Evolutionary conservation across 1,140 invertebrate genomes (phyloP).

Genomic region (Drosophila equinoxialis): DNA sequence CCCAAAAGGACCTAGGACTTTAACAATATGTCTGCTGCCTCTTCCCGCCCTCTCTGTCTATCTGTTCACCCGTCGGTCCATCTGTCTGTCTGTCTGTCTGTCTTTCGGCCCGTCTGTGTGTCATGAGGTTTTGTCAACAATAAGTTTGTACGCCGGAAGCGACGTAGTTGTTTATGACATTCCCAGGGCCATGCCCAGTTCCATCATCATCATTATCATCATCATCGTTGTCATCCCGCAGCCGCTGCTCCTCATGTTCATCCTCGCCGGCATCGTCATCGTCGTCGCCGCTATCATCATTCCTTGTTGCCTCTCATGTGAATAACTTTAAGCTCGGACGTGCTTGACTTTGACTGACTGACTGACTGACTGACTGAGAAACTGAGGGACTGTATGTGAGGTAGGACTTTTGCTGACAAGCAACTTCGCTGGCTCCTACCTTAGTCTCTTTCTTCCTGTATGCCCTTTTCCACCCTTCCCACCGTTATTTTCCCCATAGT

Average conservation of each 20-base stretch:
- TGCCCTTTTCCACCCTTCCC: neutral
- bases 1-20: slow-evolving; percentile 44
- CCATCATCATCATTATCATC: slow-evolving; percentile 40
- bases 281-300: slow-evolving; percentile 41
- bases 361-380: slow-evolving; percentile 22
- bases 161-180: slow-evolving; percentile 75
- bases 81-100: slow-evolving; percentile 1
- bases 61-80: neutral
- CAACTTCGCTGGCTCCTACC: slow-evolving; percentile 11
- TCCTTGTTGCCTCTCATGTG: slow-evolving; percentile 48
- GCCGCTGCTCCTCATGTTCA: slow-evolving; percentile 6
- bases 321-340: slow-evolving; percentile 75
- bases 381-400: slow-evolving; percentile 15
- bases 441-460: neutral
- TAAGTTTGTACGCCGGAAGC: slow-evolving; percentile 75
- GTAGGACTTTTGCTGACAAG: slow-evolving; percentile 41
- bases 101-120: slow-evolving; percentile 39
- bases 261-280: slow-evolving; percentile 34
- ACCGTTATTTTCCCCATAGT: slow-evolving; percentile 35
- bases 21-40: slow-evolving; percentile 68
- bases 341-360: slow-evolving; percentile 74
- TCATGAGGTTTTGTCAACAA: slow-evolving; percentile 79
- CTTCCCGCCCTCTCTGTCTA: neutral
- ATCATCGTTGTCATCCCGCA: neutral
- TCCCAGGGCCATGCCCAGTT: slow-evolving; percentile 21